Percentiles rank a stretch among this genome's conserved stretches.
Conservation (phyloP, 2,888 invertebrate genomes). For the Barypeithes pellucidus region DNA sequence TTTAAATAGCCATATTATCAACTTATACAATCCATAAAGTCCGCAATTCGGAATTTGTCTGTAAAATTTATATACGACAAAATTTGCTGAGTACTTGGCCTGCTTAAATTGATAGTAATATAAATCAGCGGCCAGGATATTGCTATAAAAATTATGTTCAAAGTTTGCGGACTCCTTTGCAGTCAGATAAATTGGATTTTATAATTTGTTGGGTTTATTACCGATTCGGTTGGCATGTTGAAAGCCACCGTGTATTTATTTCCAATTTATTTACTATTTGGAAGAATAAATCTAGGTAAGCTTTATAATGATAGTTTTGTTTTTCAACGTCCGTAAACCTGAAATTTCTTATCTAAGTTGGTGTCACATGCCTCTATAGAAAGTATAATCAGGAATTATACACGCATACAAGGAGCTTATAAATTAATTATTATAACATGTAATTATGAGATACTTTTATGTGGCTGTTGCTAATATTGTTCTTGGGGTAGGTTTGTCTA, state of each 20-base stretch:
- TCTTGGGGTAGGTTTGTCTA: too few relatives aligned
- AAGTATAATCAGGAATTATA: too few relatives aligned
- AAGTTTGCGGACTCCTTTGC: conserved; percentile 67
- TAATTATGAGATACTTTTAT: too few relatives aligned
- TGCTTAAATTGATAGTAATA: conserved; percentile 67
- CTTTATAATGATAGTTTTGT: conserved; percentile 2
- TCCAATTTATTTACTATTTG: conserved; percentile 16
- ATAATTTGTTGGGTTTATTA: conserved; percentile 68
- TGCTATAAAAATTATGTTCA: conserved; percentile 67
- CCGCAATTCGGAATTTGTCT: conserved; percentile 61
- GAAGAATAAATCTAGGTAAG: background rate
- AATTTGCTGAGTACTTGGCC: conserved; percentile 67
- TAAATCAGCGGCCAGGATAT: conserved; percentile 67
- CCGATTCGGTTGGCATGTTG: conserved; percentile 54
- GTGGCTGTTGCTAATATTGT: too few relatives aligned
- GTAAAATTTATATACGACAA: conserved; percentile 65
- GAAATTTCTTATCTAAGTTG: too few relatives aligned
- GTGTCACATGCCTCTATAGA: too few relatives aligned
- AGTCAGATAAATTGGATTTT: conserved; percentile 67
- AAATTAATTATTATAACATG: too few relatives aligned
- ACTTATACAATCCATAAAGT: conserved; percentile 64
- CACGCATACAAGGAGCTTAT: too few relatives aligned
- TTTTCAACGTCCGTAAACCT: too few relatives aligned
- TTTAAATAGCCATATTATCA: conserved; percentile 63
- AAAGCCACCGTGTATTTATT: conserved; percentile 32